Evolutionary conservation across 2,888 invertebrate species (phyloP).

Genomic region (Altica lythri): DNA sequence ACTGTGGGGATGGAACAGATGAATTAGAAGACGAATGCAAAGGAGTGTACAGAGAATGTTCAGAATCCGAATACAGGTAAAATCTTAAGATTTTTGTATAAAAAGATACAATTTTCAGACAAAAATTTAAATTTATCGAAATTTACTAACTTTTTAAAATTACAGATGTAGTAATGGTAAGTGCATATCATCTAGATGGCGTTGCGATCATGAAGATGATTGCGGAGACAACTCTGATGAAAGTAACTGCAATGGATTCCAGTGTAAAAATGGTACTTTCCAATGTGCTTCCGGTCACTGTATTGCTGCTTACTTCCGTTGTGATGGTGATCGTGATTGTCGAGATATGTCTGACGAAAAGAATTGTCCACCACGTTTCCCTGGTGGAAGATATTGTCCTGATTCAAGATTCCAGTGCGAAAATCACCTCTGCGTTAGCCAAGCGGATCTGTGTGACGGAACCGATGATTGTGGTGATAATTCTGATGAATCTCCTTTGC

Average conservation of each 20-base stretch:
- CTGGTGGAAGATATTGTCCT: constrained; percentile 86
- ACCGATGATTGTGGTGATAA: constrained; percentile 92
- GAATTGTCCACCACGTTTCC: constrained; percentile 86
- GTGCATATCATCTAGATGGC: constrained; percentile 90
- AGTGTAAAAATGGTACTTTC: constrained; percentile 89
- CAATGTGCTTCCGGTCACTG: constrained; percentile 93
- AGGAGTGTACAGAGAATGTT: constrained; percentile 84
- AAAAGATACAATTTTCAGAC: no score
- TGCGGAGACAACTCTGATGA: constrained; percentile 96
- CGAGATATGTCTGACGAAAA: constrained; percentile 88
- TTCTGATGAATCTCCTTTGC: constrained; percentile 80
- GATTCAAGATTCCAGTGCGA: constrained; percentile 89
- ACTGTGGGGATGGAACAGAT: constrained; percentile 94
- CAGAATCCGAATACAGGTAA: constrained; percentile 81
- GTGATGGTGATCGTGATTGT: constrained; percentile 89
- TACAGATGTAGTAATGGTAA: constrained; percentile 77
- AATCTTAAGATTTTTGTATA: no score
- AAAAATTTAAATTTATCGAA: no score
- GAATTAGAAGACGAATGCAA: constrained; percentile 82
- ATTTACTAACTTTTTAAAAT: not conserved
- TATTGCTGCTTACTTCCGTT: constrained; percentile 84
- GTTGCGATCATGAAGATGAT: constrained; percentile 95
- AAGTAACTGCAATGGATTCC: constrained; percentile 77
- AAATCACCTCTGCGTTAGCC: constrained; percentile 89
- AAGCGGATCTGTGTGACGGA: constrained; percentile 90